Conservation (phyloP, 2,113 vertebrate genomes). For the Brachyhypopomus occidentalis region DNA sequence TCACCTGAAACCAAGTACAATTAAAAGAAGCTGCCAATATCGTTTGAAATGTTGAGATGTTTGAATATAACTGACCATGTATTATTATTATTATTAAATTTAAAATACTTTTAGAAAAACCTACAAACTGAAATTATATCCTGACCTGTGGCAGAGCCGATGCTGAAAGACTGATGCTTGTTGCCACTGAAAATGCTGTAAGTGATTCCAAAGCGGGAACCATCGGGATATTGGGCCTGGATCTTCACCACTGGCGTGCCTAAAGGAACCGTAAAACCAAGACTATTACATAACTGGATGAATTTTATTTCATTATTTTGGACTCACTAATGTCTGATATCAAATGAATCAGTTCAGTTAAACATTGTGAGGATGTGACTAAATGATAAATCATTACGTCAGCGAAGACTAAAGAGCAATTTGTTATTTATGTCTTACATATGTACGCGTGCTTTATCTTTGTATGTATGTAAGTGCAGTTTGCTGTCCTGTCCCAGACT, state of each 20-base stretch:
- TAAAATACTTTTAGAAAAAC: background rate
- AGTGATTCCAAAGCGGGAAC: conserved; percentile 81
- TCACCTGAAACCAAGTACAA: conserved; percentile 73
- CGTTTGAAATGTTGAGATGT: background rate
- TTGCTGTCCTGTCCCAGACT: background rate
- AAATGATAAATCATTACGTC: background rate
- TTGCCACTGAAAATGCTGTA: conserved; percentile 96
- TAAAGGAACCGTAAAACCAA: conserved; percentile 58
- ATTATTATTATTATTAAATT: background rate
- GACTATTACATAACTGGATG: background rate
- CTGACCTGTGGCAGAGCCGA: conserved; percentile 86
- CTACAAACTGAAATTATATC: background rate
- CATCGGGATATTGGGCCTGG: conserved; percentile 80
- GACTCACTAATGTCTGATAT: background rate
- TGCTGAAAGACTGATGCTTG: conserved; percentile 81
- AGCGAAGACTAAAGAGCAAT: background rate
- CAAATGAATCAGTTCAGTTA: background rate
- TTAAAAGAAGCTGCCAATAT: background rate
- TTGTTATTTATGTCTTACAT: background rate
- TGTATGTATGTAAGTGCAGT: background rate
- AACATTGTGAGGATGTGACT: background rate
- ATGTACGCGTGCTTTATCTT: background rate
- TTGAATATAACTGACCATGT: background rate
- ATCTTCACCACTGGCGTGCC: conserved; percentile 83
- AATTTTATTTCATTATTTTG: conserved; percentile 40